Percentiles rank a stretch among this genome's conserved stretches.
phyloP scores from a whole-genome alignment of 2,113 vertebrate species.

The Urocolius indicus region DNA sequence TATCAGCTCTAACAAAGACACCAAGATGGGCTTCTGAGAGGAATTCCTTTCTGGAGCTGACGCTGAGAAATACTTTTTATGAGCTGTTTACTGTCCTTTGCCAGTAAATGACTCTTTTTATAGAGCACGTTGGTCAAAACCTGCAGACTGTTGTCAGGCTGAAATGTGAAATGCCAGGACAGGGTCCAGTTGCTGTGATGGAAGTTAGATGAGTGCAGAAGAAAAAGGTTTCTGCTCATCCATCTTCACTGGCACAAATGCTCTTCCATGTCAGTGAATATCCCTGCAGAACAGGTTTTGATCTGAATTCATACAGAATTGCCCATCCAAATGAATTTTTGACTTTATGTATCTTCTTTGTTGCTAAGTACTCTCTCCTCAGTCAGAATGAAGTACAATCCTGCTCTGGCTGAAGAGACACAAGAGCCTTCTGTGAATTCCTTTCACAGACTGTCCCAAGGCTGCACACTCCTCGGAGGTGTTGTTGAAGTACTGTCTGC shows the following conservation, averaged over 20 bases:
- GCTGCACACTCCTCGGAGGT: background rate
- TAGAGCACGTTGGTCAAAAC: conserved; percentile 14
- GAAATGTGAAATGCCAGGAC: conserved; percentile 27
- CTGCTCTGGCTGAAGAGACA: background rate
- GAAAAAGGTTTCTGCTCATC: background rate
- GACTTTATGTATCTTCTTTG: background rate
- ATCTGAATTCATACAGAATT: background rate
- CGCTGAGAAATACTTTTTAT: conserved; percentile 45
- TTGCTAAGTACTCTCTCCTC: background rate
- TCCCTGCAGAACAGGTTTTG: accelerated
- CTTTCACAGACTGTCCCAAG: background rate
- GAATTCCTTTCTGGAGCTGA: conserved; percentile 51
- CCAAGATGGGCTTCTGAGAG: background rate
- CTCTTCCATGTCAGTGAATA: background rate
- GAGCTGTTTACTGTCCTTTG: conserved; percentile 45
- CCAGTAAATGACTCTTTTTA: conserved; percentile 17
- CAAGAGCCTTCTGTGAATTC: background rate
- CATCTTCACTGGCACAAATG: background rate
- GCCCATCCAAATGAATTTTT: background rate
- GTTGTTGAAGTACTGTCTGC: background rate
- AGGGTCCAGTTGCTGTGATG: background rate
- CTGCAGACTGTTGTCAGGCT: background rate
- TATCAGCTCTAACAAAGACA: background rate
- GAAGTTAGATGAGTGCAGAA: background rate
- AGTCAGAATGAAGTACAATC: background rate